A percentile compares a stretch with the other conserved stretches of the same genome.
Evolutionary conservation across 2,113 vertebrate genomes (phyloP).

Genomic region (Caranx melampygus): DNA sequence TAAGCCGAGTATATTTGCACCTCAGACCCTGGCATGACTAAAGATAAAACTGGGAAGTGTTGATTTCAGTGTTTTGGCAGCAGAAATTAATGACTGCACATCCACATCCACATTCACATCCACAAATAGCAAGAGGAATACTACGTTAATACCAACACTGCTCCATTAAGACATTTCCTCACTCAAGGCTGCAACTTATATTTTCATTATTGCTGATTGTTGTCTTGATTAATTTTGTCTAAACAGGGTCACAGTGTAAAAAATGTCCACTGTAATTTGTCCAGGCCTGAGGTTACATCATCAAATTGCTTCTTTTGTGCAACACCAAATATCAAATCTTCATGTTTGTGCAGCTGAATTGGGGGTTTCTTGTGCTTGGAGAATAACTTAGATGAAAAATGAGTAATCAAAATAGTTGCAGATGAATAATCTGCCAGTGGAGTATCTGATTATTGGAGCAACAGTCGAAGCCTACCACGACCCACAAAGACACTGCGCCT

Average conservation of each 20-base stretch:
- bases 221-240: not conserved
- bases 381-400: not conserved
- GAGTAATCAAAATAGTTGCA: not conserved
- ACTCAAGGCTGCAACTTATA: not conserved
- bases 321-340: not conserved
- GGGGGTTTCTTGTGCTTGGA: not conserved
- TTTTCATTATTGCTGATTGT: not conserved
- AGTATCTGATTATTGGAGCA: not conserved
- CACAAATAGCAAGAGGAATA: not conserved
- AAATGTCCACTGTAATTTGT: not conserved
- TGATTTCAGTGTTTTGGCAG: not conserved
- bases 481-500: not conserved
- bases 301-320: not conserved
- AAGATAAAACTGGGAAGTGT: constrained; percentile 5
- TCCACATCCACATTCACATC: not conserved
- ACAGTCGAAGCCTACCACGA: not conserved
- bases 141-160: not conserved
- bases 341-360: no score
- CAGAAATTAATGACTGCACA: not conserved
- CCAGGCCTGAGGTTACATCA: not conserved
- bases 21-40: constrained; percentile 1
- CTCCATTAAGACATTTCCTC: not conserved
- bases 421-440: not conserved
- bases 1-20: constrained; percentile 38
- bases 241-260: not conserved